phyloP scores from a whole-genome alignment of 1,140 invertebrate species.

The Teleogryllus occipitalis region DNA sequence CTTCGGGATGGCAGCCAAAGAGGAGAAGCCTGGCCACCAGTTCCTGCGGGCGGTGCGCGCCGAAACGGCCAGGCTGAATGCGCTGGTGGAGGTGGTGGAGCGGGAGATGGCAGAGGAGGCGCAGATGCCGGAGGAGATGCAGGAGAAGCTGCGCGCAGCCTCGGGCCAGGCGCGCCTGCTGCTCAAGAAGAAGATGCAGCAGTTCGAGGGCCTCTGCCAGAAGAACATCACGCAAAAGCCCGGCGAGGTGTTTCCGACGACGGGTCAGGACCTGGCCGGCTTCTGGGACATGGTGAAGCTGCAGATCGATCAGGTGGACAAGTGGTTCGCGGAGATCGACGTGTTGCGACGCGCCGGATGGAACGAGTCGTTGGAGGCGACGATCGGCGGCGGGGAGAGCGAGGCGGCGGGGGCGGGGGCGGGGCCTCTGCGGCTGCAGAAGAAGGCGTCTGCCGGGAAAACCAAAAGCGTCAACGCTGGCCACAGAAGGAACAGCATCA shows the following conservation, averaged over 20 bases:
- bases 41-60: slow-evolving; percentile 54
- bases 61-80: slow-evolving; percentile 59
- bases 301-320: slow-evolving; percentile 74
- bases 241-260: slow-evolving; percentile 79
- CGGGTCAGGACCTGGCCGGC: slow-evolving; percentile 79
- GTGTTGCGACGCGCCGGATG: slow-evolving; percentile 60
- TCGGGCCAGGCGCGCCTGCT: slow-evolving; percentile 85
- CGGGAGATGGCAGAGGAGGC: slow-evolving; percentile 47
- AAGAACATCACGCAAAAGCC: slow-evolving; percentile 61
- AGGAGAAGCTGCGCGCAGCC: slow-evolving; percentile 75
- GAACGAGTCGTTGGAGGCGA: slow-evolving; percentile 32
- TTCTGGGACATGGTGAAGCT: slow-evolving; percentile 97
- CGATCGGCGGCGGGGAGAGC: no score
- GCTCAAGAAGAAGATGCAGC: slow-evolving; percentile 86
- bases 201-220: slow-evolving; percentile 79
- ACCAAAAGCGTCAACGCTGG: no score
- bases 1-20: no score
- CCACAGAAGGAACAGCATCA: no score
- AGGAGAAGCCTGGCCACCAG: background rate
- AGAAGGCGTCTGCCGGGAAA: no score
- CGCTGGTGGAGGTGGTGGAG: slow-evolving; percentile 57
- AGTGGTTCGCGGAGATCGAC: slow-evolving; percentile 69
- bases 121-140: slow-evolving; percentile 60
- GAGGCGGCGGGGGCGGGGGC: no score
- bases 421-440: no score